These are phyloP conservation scores for Lathronympha strigana DNA, from an alignment of 2,888 invertebrate genomes.

Conservation along the genomic window DNA sequence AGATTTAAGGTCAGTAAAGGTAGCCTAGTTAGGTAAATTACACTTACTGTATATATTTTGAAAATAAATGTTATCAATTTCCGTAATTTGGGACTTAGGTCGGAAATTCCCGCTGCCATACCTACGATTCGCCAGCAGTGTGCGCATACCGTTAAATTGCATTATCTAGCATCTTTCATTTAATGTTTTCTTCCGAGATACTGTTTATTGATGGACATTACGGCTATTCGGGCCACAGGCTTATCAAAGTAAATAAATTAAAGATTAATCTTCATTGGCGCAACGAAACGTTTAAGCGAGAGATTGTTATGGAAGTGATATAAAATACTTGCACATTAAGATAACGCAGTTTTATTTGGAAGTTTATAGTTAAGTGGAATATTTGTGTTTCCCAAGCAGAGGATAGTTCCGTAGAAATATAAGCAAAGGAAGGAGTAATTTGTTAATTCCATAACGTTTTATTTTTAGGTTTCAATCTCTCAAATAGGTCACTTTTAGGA, in stretches of 20 bases:
- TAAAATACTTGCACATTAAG: conserved; percentile 16
- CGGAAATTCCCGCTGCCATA: no score
- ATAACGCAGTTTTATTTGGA: conserved; percentile 5
- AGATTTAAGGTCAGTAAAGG: no score
- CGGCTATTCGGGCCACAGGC: conserved; percentile 29
- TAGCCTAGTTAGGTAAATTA: no score
- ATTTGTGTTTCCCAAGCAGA: no score
- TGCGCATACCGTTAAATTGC: conserved; percentile 46
- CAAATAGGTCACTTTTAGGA: no score
- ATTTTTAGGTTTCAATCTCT: no score
- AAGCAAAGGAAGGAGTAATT: no score
- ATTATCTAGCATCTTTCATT: conserved; percentile 53
- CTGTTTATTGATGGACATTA: conserved; percentile 43
- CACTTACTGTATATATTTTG: no score
- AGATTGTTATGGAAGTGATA: conserved; percentile 19
- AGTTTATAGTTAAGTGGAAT: not conserved
- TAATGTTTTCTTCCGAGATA: conserved; percentile 56
- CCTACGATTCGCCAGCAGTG: not conserved
- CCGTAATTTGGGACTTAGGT: no score
- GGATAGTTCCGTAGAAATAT: no score
- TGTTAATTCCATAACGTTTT: no score
- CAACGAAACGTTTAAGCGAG: conserved; percentile 12
- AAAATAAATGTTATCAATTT: no score
- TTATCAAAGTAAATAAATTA: conserved; percentile 39
- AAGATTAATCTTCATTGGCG: conserved; percentile 38